Evolutionary conservation across 2,888 invertebrate genomes (phyloP), one percentile per base, ranked within the genome.

Genomic region (Gymnoscelis rufifasciata): DNA sequence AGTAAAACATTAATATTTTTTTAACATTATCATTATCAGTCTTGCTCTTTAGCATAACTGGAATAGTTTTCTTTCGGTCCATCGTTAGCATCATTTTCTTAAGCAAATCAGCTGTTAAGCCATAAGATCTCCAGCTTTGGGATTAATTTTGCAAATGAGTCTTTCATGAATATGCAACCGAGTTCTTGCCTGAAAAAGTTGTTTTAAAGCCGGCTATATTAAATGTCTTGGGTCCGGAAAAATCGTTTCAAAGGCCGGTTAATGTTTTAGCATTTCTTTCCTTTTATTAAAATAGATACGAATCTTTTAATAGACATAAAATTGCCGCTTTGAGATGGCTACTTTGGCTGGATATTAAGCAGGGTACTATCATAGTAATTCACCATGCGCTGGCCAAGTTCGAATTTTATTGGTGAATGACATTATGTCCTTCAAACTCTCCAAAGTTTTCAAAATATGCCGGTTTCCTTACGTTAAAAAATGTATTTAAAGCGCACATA

Each of bases 91-190:
- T 44, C 19, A 27, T 31, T 45, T 47, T 31, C 42, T 35, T 35
- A 29, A 47, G 54, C 56, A 59, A 64, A 66, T 65, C 62, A 64
- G 56, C 58, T 65, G 62, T 55, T 60, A 52, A 57, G 53, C 56
- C 57, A 62, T 58, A 59, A 60, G 56, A 46, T 54, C 56, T 47
- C 54, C 61, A 62, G 59, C 57, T 66, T 63, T 44, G 33, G 62
- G 61, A 68, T 74, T 69, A 70, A 72, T 71, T 67, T 71, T 66
- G 68, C 68, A 68, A 74, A 74, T 74, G 66, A 72, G 68, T 56
- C 57, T 46, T 45, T 66, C 64, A 71, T 74, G 74, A 73, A 74
- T 74, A 74, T 74, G 65, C 68, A 73, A 52, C 51, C 48, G 14
- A 36, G 27, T 48, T 38, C 41, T 50, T 38, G 31, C 41, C 46